These are phyloP conservation scores for Idaea straminata DNA, from an alignment of 2,888 invertebrate species.

Conservation along the genomic window DNA sequence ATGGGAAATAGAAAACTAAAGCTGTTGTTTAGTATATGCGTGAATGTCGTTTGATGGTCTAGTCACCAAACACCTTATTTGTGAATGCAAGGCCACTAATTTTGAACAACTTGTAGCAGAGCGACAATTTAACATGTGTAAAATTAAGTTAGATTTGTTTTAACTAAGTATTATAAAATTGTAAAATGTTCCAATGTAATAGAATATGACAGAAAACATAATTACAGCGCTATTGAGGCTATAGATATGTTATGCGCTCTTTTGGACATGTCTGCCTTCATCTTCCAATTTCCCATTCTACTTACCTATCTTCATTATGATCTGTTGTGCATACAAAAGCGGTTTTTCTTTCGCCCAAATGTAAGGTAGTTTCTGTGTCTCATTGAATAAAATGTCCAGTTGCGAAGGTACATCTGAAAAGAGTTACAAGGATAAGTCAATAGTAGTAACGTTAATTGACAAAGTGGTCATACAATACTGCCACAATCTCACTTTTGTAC, in stretches of 20 bases:
- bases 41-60: too few species aligned
- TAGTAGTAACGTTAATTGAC: slow-evolving; percentile 6
- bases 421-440: not conserved
- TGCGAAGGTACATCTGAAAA: slow-evolving; percentile 49
- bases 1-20: too few species aligned
- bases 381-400: slow-evolving; percentile 60
- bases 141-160: too few species aligned
- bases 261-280: too few species aligned
- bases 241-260: too few species aligned
- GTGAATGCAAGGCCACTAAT: not conserved
- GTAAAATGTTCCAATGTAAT: too few species aligned
- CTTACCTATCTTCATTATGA: slow-evolving; percentile 82
- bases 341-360: slow-evolving; percentile 83
- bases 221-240: too few species aligned
- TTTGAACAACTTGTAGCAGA: too few species aligned
- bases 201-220: too few species aligned
- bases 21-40: too few species aligned
- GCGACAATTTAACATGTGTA: too few species aligned
- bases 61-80: not conserved
- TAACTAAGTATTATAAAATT: too few species aligned
- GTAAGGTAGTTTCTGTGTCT: slow-evolving; percentile 75
- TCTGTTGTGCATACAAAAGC: slow-evolving; percentile 87
- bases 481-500: not conserved
- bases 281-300: not conserved
- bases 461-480: slow-evolving; percentile 13